These are phyloP conservation scores for Decapterus maruadsi DNA, from an alignment of 2,797 vertebrate species.

Conservation along the genomic window DNA sequence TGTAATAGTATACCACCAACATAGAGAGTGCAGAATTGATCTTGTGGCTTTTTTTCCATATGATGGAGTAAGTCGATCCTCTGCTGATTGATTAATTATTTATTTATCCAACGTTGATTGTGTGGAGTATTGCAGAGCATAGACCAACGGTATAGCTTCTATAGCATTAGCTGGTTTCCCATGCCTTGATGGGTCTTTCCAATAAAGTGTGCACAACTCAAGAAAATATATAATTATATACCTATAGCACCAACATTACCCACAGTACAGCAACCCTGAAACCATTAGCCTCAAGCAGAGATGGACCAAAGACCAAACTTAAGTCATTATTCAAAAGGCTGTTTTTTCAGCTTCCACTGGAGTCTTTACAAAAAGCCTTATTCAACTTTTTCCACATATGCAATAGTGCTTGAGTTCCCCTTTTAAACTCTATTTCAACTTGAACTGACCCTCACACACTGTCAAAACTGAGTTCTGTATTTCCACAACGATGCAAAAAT, in stretches of 20 bases:
- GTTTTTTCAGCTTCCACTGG: neutral
- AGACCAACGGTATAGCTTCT: too few species aligned
- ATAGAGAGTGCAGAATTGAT: conserved; percentile 3
- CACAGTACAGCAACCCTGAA: neutral
- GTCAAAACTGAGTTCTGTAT: neutral
- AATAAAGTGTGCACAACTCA: neutral
- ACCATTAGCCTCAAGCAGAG: neutral
- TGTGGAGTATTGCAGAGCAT: neutral
- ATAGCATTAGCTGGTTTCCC: neutral
- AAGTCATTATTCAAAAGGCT: neutral
- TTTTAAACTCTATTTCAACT: neutral
- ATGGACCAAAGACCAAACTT: neutral
- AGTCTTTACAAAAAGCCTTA: neutral
- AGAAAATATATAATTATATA: neutral
- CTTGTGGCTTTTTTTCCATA: neutral
- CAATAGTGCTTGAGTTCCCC: neutral
- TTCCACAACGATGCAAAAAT: neutral
- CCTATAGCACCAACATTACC: neutral
- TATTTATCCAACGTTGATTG: neutral
- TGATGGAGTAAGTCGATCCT: neutral
- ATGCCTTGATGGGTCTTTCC: neutral
- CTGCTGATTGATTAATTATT: neutral
- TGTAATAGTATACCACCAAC: conserved; percentile 3
- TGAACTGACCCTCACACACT: neutral
- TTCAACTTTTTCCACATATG: neutral